Conservation (phyloP, 2,113 vertebrate genomes). For the Lontra canadensis region DNA sequence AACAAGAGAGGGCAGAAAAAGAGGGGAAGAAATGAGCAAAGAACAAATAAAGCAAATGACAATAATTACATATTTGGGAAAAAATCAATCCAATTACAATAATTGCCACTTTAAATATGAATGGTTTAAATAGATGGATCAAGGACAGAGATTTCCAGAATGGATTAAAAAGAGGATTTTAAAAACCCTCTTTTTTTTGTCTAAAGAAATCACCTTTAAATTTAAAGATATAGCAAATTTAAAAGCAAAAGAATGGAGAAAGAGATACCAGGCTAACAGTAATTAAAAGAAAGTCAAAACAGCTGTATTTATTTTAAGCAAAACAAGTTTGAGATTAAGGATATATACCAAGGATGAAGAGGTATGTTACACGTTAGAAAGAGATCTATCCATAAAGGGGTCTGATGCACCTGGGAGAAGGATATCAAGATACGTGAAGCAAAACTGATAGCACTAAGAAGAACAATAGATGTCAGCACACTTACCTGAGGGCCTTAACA, state of each 20-base stretch:
- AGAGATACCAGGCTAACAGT: too few species aligned
- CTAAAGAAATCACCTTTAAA: not conserved
- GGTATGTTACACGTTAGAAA: accelerated
- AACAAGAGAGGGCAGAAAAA: not conserved
- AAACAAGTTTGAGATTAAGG: not conserved
- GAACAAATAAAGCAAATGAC: not conserved
- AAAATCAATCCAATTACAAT: not conserved
- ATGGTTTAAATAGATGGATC: not conserved
- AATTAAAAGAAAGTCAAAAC: not conserved
- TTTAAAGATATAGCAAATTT: not conserved
- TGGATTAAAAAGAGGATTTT: not conserved
- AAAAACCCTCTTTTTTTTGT: not conserved
- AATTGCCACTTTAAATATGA: not conserved
- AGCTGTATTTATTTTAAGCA: not conserved
- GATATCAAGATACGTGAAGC: not conserved
- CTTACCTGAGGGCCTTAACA: not conserved
- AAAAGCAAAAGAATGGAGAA: not conserved
- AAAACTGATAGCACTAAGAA: not conserved
- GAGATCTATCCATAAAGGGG: not conserved
- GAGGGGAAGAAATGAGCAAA: not conserved
- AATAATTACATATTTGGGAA: not conserved
- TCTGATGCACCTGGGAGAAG: accelerated
- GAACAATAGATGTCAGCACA: too few species aligned
- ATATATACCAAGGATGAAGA: accelerated
- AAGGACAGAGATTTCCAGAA: not conserved